phyloP scores from a whole-genome alignment of 2,113 vertebrate species.

The Gavialis gangeticus region DNA sequence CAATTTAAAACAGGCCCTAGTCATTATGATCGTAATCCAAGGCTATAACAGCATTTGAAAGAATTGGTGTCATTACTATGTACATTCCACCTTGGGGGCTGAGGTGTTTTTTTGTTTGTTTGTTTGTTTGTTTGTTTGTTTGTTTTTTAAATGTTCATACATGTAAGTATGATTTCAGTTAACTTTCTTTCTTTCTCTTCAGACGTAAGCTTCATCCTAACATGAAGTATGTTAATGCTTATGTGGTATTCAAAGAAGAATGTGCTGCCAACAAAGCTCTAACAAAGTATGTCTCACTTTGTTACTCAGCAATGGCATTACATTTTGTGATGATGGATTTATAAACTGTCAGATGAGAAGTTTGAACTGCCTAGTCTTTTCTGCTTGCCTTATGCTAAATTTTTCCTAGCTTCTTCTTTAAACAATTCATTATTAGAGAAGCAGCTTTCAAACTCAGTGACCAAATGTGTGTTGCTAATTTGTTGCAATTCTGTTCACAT shows the following conservation, averaged over 20 bases:
- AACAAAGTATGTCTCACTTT: conserved; percentile 79
- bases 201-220: conserved; percentile 90
- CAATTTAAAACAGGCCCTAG: background rate
- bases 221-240: conserved; percentile 90
- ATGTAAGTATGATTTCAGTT: background rate
- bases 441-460: background rate
- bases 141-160: no score
- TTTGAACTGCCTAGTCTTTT: background rate
- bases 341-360: background rate
- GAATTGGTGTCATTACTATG: background rate
- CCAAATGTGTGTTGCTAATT: background rate
- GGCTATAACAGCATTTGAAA: background rate
- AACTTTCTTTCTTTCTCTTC: background rate
- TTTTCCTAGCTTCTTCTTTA: background rate
- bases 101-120: no score
- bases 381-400: background rate
- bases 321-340: background rate
- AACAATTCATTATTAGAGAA: background rate
- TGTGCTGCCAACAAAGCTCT: conserved; percentile 81
- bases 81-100: background rate
- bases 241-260: conserved; percentile 91
- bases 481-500: background rate
- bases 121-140: no score
- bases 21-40: background rate
- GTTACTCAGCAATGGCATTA: background rate